Base-by-base conservation (phyloP, 2,888 invertebrate genomes). In the Rhingia rostrata region DNA sequence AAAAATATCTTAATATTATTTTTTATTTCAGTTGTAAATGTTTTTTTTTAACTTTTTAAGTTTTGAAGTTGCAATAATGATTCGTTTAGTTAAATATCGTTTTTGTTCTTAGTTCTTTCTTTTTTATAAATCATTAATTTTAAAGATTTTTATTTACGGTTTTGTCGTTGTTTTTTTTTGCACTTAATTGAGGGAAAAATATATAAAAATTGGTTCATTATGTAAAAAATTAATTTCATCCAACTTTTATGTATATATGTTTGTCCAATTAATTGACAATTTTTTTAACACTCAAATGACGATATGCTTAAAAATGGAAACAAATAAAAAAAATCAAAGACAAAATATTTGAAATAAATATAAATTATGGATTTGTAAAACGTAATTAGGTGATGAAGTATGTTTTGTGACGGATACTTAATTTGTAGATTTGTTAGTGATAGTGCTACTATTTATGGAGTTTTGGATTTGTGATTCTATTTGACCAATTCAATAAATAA, bases 1-100 rank as follows among this genome's bases (percentile, higher is more conserved):
- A 81, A 85, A 80, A 85, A 85, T 85, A 85, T 81, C 84, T 80
- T 84, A 84, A 80, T 56, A 51, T 58, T 81, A 81, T 72, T 72
- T 75, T 85, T 58, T 85, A 66, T 81, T 81, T 77, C 75, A 81
- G 75, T 85, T 82, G 81, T 75, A 72, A 85, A 85, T 74, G 70
- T 70, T 74, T 43, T 53, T 30, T 41, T 12, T 45, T 35, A 41
- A 0, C 39, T 12, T 49, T 58, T 35, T 41, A 56, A 39, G 9
- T 74, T 32, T 64, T 61, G 66, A 35, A 30, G 39, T 56, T 54
- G 7, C 35, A 14, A 64, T 64, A 7, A 49, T 61, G 37, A 14
- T 49, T 30, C 0, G 10, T 49, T n/a, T 54, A 9, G 3, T 35
- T 33, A 35, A 5, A 14, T 66, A 35, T 33, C 51, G 5, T 14